phyloP scores from a whole-genome alignment of 2,888 invertebrate genomes.

The Teinopalpus imperialis region DNA sequence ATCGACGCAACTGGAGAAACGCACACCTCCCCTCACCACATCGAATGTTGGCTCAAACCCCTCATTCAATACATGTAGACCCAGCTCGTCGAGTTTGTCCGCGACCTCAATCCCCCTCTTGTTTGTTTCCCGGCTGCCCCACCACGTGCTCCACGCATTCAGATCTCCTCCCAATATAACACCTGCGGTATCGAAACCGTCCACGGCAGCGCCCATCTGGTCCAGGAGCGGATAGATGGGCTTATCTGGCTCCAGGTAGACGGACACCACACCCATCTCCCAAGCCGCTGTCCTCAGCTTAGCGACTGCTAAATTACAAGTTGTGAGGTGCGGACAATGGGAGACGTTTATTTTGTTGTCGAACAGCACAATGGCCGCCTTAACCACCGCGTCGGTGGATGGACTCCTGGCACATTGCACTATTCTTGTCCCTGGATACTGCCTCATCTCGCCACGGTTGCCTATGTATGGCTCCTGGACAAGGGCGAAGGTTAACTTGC shows the following conservation, averaged over 20 bases:
- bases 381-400: neutral
- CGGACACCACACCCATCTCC: slow-evolving; percentile 19
- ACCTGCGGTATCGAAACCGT: neutral
- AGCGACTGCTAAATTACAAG: slow-evolving; percentile 20
- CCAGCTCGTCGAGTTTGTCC: neutral
- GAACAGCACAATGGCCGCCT: slow-evolving; percentile 22
- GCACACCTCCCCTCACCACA: neutral
- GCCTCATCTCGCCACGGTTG: neutral
- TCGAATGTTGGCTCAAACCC: neutral
- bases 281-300: slow-evolving; percentile 17
- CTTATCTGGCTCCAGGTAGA: slow-evolving; percentile 21
- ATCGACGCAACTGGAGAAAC: neutral
- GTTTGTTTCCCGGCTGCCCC: neutral
- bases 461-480: neutral
- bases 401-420: neutral
- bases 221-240: slow-evolving; percentile 20
- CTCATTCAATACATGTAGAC: neutral
- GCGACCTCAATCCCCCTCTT: neutral
- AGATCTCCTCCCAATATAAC: slow-evolving; percentile 26
- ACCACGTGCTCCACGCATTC: slow-evolving; percentile 23
- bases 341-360: slow-evolving; percentile 9
- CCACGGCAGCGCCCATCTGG: neutral
- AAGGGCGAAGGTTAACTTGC: neutral
- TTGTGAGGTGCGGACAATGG: slow-evolving; percentile 11
- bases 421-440: neutral